Base-by-base conservation (phyloP, 2,797 vertebrate genomes). In the Peromyscus eremicus region DNA sequence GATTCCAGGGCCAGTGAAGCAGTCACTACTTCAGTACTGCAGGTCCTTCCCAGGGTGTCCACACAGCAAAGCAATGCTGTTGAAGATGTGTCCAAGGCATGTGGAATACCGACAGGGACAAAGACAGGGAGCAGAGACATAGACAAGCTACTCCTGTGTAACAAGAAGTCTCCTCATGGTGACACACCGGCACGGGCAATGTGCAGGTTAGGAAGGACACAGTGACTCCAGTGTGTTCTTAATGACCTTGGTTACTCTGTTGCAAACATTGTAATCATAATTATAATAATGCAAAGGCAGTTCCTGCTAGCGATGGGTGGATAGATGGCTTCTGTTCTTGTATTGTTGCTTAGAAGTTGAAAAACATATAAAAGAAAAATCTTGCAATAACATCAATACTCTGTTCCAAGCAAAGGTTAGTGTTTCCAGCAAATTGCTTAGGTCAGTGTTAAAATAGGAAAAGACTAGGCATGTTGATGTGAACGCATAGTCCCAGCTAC, bases 361-460 rank as follows among this genome's bases (percentile, higher is more conserved):
- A 91, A 70, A 81, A 14, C n/a, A 80, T 34, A 68, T 37, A 12
- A 82, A 34, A 82, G 52, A n/a, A 73, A 83, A 55, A n/a, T n/a
- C 68, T 37, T 27, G 21, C 5, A 2, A 34, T 82, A 81, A 9
- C 10, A 86, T 86, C 11, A 49, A 62, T 55, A 27, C 40, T 73
- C 21, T 52, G 17, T 80, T 88, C 73, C 71, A 64, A 62, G 5
- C 6, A 81, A 34, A 92, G 87, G 19, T 89, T 70, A 62, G 19
- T 66, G 32, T 86, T 80, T 62, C 75, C 7, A 75, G 25, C 57
- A 66, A 77, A 27, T 37, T 4, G 70, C 70, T 80, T 46, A 43
- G 46, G 55, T 97, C 80, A 73, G 17, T 70, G 82, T 79, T 49
- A 85, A 76, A 77, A 62, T 29, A 43, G 62, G n/a, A 87, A 92